Evolutionary conservation across 2,797 vertebrate genomes (phyloP).

Genomic region (Clarias laeviceps): DNA sequence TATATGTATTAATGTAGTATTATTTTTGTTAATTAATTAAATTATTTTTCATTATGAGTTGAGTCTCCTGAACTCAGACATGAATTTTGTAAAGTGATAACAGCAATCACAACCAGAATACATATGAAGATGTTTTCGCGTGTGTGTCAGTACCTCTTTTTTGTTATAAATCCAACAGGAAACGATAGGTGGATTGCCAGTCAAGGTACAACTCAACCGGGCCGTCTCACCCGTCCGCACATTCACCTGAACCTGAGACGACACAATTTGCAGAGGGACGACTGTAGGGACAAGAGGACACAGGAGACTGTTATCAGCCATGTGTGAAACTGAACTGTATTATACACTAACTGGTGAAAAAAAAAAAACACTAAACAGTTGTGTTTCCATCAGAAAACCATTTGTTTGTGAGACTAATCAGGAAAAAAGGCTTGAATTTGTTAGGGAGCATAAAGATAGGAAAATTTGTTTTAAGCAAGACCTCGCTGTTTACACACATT

Average conservation of each 20-base stretch:
- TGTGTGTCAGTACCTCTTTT: slow-evolving; percentile 68
- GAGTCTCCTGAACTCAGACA: background rate
- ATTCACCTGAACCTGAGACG: slow-evolving; percentile 66
- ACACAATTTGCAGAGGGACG: slow-evolving; percentile 65
- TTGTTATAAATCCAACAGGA: slow-evolving; percentile 80
- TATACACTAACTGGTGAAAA: background rate
- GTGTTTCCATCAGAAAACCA: too few relatives aligned
- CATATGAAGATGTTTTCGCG: background rate
- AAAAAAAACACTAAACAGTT: too few relatives aligned
- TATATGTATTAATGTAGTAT: background rate
- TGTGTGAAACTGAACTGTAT: background rate
- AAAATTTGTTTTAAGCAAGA: background rate
- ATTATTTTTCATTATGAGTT: background rate
- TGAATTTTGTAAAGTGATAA: background rate
- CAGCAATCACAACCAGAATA: background rate
- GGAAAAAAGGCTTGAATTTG: too few relatives aligned
- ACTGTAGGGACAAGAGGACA: slow-evolving; percentile 57
- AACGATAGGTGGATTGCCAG: slow-evolving; percentile 70
- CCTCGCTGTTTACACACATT: background rate
- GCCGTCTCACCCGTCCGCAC: slow-evolving; percentile 68
- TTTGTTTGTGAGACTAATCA: too few relatives aligned
- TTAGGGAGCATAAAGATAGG: too few relatives aligned
- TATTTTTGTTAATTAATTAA: background rate
- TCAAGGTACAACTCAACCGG: slow-evolving; percentile 69
- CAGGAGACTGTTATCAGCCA: background rate